These are phyloP conservation scores for Triplophysa rosa DNA, from an alignment of 2,113 vertebrate genomes.

Conservation along the genomic window DNA sequence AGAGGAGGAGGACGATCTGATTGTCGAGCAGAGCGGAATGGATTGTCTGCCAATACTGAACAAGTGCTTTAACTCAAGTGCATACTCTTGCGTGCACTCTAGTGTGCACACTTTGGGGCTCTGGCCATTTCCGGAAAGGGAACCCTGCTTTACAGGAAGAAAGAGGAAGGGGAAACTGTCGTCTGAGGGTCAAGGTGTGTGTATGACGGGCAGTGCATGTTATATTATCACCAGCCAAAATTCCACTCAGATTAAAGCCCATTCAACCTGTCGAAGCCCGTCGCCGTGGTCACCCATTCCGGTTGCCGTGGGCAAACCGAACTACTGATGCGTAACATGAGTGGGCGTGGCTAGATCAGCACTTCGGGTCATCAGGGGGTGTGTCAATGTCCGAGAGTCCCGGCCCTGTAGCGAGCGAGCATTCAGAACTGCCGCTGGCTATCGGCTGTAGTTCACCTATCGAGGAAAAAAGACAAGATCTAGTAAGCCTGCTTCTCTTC, in stretches of 20 bases:
- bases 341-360: constrained; percentile 55
- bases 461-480: not conserved
- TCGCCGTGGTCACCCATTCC: not conserved
- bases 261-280: not conserved
- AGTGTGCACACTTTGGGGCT: not conserved
- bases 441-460: constrained; percentile 71
- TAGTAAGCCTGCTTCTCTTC: not conserved
- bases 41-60: constrained; percentile 17
- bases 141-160: constrained; percentile 8
- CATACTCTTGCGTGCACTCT: not conserved
- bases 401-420: constrained; percentile 65
- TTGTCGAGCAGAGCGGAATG: constrained; percentile 47
- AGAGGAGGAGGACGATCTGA: constrained; percentile 9
- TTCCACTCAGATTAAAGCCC: constrained; percentile 25
- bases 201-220: constrained; percentile 37
- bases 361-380: constrained; percentile 59
- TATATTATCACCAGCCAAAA: constrained; percentile 20
- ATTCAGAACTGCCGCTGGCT: constrained; percentile 64
- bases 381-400: constrained; percentile 70
- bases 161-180: not conserved
- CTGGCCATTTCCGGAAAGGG: not conserved
- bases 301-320: not conserved
- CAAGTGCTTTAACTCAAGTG: constrained; percentile 22
- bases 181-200: not conserved
- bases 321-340: not conserved